phyloP scores from a whole-genome alignment of 2,797 vertebrate genomes.

The Myotis pilosus region DNA sequence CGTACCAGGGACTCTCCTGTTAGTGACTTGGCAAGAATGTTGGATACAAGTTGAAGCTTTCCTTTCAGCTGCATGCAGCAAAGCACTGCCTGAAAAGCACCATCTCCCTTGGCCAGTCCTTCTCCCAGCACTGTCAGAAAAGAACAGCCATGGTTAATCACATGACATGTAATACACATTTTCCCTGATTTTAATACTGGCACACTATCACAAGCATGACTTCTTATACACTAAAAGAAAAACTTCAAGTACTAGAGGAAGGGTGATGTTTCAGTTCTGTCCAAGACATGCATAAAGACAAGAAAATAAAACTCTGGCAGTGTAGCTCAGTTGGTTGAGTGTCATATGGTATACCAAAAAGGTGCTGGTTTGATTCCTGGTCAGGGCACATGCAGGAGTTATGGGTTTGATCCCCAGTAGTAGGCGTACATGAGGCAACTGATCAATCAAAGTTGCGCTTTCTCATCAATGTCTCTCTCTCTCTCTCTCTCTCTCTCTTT shows the following conservation, averaged over 20 bases:
- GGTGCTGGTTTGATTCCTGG: background rate
- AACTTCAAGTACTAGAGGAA: constrained; percentile 30
- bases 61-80: constrained; percentile 95
- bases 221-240: constrained; percentile 28
- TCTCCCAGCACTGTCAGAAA: constrained; percentile 92
- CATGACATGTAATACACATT: rapidly evolving
- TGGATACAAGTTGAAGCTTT: constrained; percentile 95
- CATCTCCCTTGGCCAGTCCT: constrained; percentile 91
- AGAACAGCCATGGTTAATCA: constrained; percentile 72
- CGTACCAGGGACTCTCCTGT: constrained; percentile 97
- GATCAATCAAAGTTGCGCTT: background rate
- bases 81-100: constrained; percentile 91
- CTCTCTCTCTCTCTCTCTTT: background rate
- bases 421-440: background rate
- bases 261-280: background rate
- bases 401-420: background rate
- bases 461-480: background rate
- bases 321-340: background rate
- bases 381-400: background rate
- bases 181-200: constrained; percentile 43
- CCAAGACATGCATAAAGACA: background rate
- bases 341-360: background rate
- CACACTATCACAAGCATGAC: constrained; percentile 47
- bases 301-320: background rate
- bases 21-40: constrained; percentile 95